Evolutionary conservation across 2,888 invertebrate species (phyloP), one percentile per base, ranked within the genome.

Genomic region (Mantis religiosa): DNA sequence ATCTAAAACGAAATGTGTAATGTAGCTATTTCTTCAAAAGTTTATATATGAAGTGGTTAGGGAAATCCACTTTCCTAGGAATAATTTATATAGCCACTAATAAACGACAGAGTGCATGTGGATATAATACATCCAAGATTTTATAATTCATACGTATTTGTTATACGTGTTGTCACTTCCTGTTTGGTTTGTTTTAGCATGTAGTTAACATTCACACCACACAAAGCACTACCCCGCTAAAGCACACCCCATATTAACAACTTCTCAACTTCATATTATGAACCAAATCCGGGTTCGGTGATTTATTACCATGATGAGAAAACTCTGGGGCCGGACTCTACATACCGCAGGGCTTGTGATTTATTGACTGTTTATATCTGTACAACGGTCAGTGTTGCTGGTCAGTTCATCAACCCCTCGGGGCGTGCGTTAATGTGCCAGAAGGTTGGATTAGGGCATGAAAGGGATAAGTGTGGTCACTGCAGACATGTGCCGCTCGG

Each of bases 361-460:
- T 87, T 89, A 89, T 89, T 30, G 89, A 89, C 89, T 89, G 89
- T 89, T 89, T 89, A 89, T 89, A 88, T 71, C 54, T 3, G 20
- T 2, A 20, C 54, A 71, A 71, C 54, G 54, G 54, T 25, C 54
- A 71, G 54, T 71, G 54, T 20, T 20, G 54, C 20, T 71, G 54
- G 54, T 71, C 54, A 71, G 54, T 71, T 71, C 54, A 71, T 71
- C 54, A 71, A 20, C 54, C 54, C 54, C 20, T 71, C 25, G 6
- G 25, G 54, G 54, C 54, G 54, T 71, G 54, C 15, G 25, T 71
- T 71, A 71, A 71, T 71, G 54, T 71, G 54, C 54, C 6, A 71
- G 54, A 71, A 71, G 54, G 54, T 15, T 20, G 54, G 54, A 71
- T 71, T 71, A 71, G 54, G 54, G 54, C 54, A 20, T 71, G 54